phyloP scores from a whole-genome alignment of 1,140 invertebrate species.

The Battus philenor region DNA sequence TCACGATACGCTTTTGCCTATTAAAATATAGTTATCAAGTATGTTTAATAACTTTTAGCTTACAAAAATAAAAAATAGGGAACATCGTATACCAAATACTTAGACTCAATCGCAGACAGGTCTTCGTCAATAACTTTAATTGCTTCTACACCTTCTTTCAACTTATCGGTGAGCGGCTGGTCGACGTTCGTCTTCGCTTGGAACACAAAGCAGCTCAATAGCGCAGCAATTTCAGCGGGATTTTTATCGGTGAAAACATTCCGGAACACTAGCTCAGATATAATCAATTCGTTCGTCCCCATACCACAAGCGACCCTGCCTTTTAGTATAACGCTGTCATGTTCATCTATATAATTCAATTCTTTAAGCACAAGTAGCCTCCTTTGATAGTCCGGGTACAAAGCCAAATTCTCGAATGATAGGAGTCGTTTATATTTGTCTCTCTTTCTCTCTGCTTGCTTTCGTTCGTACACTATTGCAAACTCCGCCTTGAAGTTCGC shows the following conservation, averaged over 20 bases:
- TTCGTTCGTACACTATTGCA: conserved; percentile 81
- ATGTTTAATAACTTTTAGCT: too few relatives aligned
- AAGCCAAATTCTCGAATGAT: conserved; percentile 88
- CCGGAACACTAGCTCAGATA: conserved; percentile 96
- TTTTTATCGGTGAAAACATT: conserved; percentile 91
- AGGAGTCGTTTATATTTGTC: conserved; percentile 84
- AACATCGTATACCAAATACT: conserved; percentile 65
- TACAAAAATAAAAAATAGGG: too few relatives aligned
- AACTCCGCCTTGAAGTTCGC: conserved; percentile 82
- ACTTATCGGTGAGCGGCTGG: conserved; percentile 73
- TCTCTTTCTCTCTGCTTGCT: conserved; percentile 83
- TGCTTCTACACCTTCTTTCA: conserved; percentile 68
- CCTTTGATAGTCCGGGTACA: conserved; percentile 93
- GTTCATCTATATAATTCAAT: conserved; percentile 80
- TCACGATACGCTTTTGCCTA: too few relatives aligned
- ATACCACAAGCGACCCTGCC: conserved; percentile 94
- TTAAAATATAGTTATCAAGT: too few relatives aligned
- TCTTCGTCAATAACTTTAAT: conserved; percentile 61
- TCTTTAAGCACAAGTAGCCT: conserved; percentile 88
- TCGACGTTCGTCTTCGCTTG: conserved; percentile 85
- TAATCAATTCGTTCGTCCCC: conserved; percentile 94
- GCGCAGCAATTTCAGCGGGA: conserved; percentile 93
- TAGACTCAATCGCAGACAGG: conserved; percentile 58
- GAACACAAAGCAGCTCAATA: conserved; percentile 94
- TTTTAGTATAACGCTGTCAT: conserved; percentile 76